phyloP scores from a whole-genome alignment of 1,140 invertebrate genomes.

The Ceratina calcarata region DNA sequence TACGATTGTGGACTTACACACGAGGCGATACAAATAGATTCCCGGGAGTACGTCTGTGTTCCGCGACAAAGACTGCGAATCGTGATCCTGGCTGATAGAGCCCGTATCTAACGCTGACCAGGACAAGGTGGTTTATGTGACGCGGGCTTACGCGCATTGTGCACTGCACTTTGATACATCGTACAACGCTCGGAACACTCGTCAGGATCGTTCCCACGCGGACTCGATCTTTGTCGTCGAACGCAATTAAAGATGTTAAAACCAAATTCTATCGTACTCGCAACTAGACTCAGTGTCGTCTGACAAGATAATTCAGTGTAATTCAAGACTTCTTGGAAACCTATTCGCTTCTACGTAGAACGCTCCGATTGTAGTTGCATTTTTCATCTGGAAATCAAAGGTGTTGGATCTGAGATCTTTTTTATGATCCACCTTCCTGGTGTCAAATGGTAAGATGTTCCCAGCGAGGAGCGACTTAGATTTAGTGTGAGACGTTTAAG shows the following conservation, averaged over 20 bases:
- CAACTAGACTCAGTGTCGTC: too few species aligned
- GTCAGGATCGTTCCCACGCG: not conserved
- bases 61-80: too few species aligned
- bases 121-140: slow-evolving; percentile 11
- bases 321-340: not conserved
- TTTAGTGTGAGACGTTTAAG: not conserved
- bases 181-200: not conserved
- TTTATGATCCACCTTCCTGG: too few species aligned
- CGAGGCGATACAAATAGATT: too few species aligned
- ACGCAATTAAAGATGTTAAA: too few species aligned
- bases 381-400: not conserved
- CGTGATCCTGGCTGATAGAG: not conserved
- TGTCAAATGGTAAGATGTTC: not conserved
- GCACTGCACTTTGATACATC: not conserved
- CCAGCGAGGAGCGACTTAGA: too few species aligned
- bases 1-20: too few species aligned
- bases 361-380: not conserved
- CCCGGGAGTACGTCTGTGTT: too few species aligned
- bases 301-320: not conserved
- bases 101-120: not conserved
- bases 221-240: too few species aligned
- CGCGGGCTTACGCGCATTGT: not conserved
- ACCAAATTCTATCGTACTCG: too few species aligned
- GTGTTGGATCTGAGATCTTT: too few species aligned
- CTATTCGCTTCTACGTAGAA: too few species aligned